A percentile compares a stretch with the other conserved stretches of the same genome.
Conservation (phyloP, 2,888 invertebrate genomes). For the Drosophila infuscata region DNA sequence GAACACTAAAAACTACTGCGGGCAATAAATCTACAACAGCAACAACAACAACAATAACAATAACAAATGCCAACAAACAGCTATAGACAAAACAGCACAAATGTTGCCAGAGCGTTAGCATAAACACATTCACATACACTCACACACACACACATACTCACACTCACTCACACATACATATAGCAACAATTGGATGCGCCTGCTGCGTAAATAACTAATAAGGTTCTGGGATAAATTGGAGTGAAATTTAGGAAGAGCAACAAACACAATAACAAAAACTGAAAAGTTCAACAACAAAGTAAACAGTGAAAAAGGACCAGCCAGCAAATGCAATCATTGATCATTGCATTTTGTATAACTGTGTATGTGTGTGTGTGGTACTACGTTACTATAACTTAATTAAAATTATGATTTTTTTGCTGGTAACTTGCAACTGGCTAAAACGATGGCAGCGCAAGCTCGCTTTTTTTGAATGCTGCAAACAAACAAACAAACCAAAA, state of each 20-base stretch:
- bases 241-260: conserved; percentile 62
- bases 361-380: conserved; percentile 18
- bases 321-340: conserved; percentile 47
- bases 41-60: conserved; percentile 23
- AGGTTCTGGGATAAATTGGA: conserved; percentile 69
- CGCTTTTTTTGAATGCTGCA: conserved; percentile 54
- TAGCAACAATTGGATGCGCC: conserved; percentile 35
- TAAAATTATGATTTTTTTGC: conserved; percentile 64
- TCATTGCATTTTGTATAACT: conserved; percentile 22
- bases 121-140: conserved; percentile 54
- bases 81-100: conserved; percentile 36
- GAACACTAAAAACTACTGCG: conserved; percentile 69
- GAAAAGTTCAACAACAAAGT: conserved; percentile 22
- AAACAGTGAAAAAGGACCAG: conserved; percentile 1
- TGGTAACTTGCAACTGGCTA: conserved; percentile 7
- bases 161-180: neutral
- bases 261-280: conserved; percentile 29
- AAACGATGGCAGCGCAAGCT: conserved; percentile 50
- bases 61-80: conserved; percentile 12
- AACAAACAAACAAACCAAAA: conserved; percentile 37
- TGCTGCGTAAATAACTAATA: conserved; percentile 78
- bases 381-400: conserved; percentile 65
- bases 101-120: conserved; percentile 52
- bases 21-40: conserved; percentile 67
- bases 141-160: conserved; percentile 10